These are phyloP conservation scores for Alethe castanea DNA, from an alignment of 2,113 vertebrate genomes.

Conservation along the genomic window DNA sequence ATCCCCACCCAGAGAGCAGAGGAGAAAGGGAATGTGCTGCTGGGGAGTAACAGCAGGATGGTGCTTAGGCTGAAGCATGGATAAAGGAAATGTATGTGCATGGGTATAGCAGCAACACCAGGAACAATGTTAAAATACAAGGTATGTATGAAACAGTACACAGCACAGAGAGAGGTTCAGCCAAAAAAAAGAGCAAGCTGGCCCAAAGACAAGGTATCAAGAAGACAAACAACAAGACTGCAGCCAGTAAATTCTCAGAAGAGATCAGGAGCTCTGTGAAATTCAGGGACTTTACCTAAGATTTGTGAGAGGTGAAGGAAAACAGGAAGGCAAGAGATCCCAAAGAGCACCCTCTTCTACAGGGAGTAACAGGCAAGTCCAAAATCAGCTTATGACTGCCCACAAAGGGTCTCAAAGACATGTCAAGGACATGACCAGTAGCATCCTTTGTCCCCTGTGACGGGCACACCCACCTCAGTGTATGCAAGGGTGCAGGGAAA, in stretches of 20 bases:
- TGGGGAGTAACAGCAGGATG: not conserved
- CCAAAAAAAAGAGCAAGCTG: not conserved
- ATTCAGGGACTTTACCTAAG: not conserved
- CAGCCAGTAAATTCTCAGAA: not conserved
- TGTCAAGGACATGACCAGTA: fast-evolving
- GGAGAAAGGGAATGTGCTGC: not conserved
- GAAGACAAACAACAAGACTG: not conserved
- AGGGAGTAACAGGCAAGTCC: not conserved
- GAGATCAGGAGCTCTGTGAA: not conserved
- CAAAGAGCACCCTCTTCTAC: not conserved
- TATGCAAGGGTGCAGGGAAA: not conserved
- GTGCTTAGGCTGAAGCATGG: not conserved
- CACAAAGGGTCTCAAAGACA: not conserved
- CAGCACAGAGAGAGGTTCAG: not conserved
- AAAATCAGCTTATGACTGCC: not conserved
- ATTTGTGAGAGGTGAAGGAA: not conserved
- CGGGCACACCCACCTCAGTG: fast-evolving
- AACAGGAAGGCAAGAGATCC: not conserved
- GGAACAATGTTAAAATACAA: not conserved
- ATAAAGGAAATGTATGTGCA: not conserved
- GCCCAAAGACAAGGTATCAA: not conserved
- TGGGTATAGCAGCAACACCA: not conserved
- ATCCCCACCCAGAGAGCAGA: not conserved
- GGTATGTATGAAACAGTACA: not conserved
- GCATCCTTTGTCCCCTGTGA: not conserved